A percentile compares a stretch with the other conserved stretches of the same genome.
These are phyloP conservation scores for Ceyx margarethae DNA, from an alignment of 2,113 vertebrate species.

Conservation along the genomic window DNA sequence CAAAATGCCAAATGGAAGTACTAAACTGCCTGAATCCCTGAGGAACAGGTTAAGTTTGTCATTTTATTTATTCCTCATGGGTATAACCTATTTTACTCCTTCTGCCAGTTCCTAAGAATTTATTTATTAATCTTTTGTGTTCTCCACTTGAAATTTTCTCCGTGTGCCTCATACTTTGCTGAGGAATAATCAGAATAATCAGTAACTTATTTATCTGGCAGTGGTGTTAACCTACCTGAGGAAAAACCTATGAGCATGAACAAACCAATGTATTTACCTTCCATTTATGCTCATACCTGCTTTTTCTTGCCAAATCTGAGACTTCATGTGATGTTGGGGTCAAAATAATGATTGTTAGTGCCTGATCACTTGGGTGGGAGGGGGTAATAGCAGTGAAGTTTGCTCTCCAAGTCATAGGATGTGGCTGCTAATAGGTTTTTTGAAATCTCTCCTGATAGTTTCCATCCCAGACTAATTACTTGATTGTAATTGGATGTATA, in stretches of 20 bases:
- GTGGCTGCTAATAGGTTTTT: background rate
- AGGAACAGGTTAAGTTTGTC: conserved; percentile 15
- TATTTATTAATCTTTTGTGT: background rate
- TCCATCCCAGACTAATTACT: background rate
- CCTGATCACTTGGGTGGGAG: background rate
- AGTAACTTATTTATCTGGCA: background rate
- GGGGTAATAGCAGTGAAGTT: background rate
- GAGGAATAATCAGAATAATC: background rate
- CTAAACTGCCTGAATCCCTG: conserved; percentile 26
- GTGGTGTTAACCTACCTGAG: background rate
- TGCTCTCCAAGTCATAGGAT: background rate
- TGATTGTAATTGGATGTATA: background rate
- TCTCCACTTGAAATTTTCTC: background rate
- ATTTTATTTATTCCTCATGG: background rate
- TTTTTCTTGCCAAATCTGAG: background rate
- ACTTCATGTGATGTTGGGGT: background rate
- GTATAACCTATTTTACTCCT: background rate
- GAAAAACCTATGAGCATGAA: background rate
- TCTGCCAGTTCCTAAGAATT: background rate
- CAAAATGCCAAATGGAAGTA: conserved; percentile 30
- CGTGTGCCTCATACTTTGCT: background rate
- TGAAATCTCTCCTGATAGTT: background rate
- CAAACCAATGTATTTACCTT: background rate
- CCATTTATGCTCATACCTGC: background rate
- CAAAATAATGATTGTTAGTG: background rate